Percentiles rank a stretch among this genome's conserved stretches.
These are phyloP conservation scores for Lates calcarifer DNA, from an alignment of 2,113 vertebrate species.

Conservation along the genomic window DNA sequence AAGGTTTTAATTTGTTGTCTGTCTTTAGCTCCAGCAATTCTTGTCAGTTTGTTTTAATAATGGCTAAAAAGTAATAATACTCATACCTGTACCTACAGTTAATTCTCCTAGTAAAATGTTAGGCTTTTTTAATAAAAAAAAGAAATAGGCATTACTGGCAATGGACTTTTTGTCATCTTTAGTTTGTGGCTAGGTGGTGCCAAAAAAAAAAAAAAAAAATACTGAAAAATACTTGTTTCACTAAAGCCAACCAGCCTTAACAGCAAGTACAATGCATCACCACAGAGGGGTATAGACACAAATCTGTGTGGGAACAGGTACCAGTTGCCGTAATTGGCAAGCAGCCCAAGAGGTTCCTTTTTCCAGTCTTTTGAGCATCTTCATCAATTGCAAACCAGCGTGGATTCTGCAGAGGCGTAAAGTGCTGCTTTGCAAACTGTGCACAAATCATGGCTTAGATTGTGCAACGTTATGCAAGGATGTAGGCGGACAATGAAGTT, in stretches of 20 bases:
- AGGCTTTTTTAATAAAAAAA: background rate
- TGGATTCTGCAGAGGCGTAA: constrained; percentile 2
- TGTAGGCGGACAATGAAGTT: background rate
- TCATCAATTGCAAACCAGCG: background rate
- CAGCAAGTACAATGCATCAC: constrained; percentile 9
- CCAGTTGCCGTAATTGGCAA: background rate
- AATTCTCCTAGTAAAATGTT: background rate
- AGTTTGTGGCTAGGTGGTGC: background rate
- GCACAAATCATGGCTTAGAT: background rate
- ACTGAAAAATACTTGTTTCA: constrained; percentile 10
- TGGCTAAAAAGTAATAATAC: no score
- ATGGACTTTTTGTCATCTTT: background rate
- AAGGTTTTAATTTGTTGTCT: background rate
- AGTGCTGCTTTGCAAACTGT: constrained; percentile 8
- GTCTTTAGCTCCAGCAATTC: background rate
- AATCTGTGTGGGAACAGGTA: constrained; percentile 16
- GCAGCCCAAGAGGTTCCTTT: constrained; percentile 1
- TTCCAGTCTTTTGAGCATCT: constrained; percentile 1
- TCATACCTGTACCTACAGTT: background rate
- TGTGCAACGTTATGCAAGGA: background rate
- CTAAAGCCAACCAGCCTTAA: constrained; percentile 12
- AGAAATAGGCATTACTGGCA: background rate
- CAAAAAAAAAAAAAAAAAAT: no score
- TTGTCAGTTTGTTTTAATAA: background rate
- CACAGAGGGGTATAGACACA: constrained; percentile 5